Conservation (phyloP, 2,888 invertebrate species). For the Chorisops tibialis region DNA sequence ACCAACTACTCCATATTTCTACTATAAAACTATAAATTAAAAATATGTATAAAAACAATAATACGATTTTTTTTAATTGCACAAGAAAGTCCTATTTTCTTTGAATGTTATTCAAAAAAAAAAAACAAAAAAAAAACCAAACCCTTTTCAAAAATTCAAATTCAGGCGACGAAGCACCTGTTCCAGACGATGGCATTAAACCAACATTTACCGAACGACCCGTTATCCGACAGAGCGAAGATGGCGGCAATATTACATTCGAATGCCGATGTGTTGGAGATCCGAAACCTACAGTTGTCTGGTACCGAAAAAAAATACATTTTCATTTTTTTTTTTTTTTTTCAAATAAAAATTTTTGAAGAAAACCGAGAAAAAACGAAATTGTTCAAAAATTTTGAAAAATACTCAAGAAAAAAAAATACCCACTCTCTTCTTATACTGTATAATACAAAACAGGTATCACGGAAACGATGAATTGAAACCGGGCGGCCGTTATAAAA, state of each 20-base stretch:
- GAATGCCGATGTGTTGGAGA: constrained; percentile 97
- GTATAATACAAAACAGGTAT: constrained; percentile 60
- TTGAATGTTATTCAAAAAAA: too few relatives aligned
- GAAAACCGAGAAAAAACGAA: neutral
- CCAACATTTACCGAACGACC: constrained; percentile 98
- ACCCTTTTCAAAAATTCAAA: constrained; percentile 32
- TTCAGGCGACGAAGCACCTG: constrained; percentile 92
- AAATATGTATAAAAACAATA: constrained; percentile 7
- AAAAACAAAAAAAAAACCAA: neutral
- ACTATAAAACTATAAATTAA: constrained; percentile 3
- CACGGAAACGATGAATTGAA: constrained; percentile 76
- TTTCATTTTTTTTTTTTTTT: too few relatives aligned
- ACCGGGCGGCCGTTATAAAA: constrained; percentile 80
- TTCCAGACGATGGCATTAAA: constrained; percentile 90
- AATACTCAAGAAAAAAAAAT: constrained; percentile 7
- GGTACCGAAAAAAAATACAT: constrained; percentile 63
- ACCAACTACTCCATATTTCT: constrained; percentile 29
- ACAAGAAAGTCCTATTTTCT: too few relatives aligned
- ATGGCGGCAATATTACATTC: constrained; percentile 92
- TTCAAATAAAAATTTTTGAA: too few relatives aligned
- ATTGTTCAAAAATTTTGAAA: constrained; percentile 5
- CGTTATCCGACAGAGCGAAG: constrained; percentile 93
- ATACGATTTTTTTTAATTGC: constrained; percentile 2
- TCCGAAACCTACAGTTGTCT: constrained; percentile 88
- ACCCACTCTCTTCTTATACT: too few relatives aligned